Percentiles rank a stretch among this genome's conserved stretches.
phyloP scores from a whole-genome alignment of 2,888 invertebrate species.

The Himalopsyche japonica region DNA sequence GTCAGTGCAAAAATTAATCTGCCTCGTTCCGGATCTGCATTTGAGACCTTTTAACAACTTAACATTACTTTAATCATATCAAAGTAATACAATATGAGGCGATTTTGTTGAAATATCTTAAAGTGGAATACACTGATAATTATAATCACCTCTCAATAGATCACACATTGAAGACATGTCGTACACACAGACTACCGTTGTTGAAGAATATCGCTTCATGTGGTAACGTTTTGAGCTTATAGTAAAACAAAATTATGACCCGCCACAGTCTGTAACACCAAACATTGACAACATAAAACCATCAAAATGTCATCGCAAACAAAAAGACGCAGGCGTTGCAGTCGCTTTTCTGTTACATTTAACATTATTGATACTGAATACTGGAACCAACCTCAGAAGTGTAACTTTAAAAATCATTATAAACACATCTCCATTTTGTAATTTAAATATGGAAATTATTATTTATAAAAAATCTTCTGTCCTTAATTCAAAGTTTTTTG shows the following conservation, averaged over 20 bases:
- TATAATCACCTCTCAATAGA: constrained; percentile 8
- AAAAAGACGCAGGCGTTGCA: neutral
- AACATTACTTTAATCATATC: neutral
- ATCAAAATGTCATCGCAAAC: constrained; percentile 18
- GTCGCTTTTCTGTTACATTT: neutral
- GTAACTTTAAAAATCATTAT: neutral
- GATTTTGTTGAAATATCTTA: neutral
- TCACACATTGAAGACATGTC: neutral
- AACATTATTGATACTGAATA: neutral
- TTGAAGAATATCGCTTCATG: neutral
- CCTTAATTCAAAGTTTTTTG: no score
- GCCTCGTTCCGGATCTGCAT: neutral
- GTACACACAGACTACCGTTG: neutral
- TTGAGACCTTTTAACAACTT: neutral
- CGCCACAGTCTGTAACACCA: constrained; percentile 6
- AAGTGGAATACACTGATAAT: neutral
- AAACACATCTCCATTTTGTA: neutral
- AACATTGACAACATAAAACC: constrained; percentile 23
- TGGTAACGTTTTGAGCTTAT: constrained; percentile 7
- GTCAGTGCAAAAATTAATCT: neutral
- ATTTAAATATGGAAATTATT: neutral
- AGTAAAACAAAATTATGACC: constrained; percentile 3
- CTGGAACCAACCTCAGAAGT: neutral
- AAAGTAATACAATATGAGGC: neutral
- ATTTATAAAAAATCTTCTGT: no score